Evolutionary conservation across 2,113 vertebrate genomes (phyloP), one percentile per base, ranked within the genome.

Genomic region (Anser cygnoides): DNA sequence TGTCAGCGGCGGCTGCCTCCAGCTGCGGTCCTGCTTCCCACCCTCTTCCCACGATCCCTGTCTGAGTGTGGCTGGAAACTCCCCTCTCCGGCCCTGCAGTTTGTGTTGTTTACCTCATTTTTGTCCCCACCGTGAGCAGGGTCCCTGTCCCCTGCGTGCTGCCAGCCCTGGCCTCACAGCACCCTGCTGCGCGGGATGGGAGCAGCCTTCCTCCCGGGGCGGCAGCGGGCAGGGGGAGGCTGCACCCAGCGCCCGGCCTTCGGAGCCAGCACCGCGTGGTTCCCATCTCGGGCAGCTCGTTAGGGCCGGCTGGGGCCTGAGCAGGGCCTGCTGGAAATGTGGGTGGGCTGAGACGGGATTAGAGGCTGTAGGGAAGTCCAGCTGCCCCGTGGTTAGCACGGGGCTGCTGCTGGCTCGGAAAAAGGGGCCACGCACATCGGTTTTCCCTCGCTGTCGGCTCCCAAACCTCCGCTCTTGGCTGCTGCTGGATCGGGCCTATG

Each of bases 1-100:
- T 0, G 31, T 2, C 2, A 1, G 13, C 2, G 2, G 52, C 13
- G 0, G 5, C 55, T 54, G n/a, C 19, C 19, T 87, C 31, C 11
- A 3, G 66, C 78, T 35, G 55, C 50, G 33, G 39, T 67, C 65
- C 46, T 7, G 2, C 9, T 85, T 11, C 59, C 35, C 39, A 2
- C 18, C 17, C 59, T 25, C 15, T 95, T 97, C 92, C 77, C 80
- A 91, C 6, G 22, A 59, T 71, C 87, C 41, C 86, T 65, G 84
- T 67, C 61, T 0, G 11, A 29, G 87, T 35, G 72, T 22, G 21
- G 3, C 23, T 66, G 72, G 46, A 55, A 63, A 11, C 6, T 54
- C 25, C 50, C 3, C 18, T 33, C 79, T 74, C n/a, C 9, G 3
- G 52, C 88, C 52, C 79, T 49, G 16, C 22, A 16, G 44, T 28